Evolutionary conservation across 2,113 vertebrate genomes (phyloP), one percentile per base, ranked within the genome.

Genomic region (Oceanites oceanicus): DNA sequence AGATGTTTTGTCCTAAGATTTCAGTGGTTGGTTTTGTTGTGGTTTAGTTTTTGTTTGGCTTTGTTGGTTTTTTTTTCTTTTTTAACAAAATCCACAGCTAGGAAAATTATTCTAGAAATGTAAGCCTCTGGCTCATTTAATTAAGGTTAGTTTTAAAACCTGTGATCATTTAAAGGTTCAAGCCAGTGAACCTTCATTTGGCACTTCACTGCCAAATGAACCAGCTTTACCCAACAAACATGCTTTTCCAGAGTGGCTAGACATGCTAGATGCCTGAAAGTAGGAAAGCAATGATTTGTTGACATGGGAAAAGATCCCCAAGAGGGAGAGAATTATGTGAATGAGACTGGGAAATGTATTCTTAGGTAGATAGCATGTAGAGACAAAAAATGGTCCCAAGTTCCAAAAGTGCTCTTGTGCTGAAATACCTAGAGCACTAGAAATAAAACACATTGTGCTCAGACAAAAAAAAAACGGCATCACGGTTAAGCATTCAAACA

Each of bases 81-180:
- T 72, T 66, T 44, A 15, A 83, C 76, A 83, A 80, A 10, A 87
- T 36, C 40, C 62, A 77, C 38, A 94, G 73, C 56, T 84, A 94
- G 76, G 89, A 50, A 87, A 93, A 87, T 85, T 56, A 74, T 63
- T 78, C 52, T n/a, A 81, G 76, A 96, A 92, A 89, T 63, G 30
- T n/a, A 85, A 95, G 87, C 79, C 83, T 96, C 79, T 81, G 82
- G 76, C 73, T 91, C 65, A 67, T 87, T 92, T 95, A 81, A 87
- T 91, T 91, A 92, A 89, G 36, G 22, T 40, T 71, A 84, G 44
- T 56, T 92, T 92, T 84, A 86, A 95, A 96, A 67, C 38, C 10
- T 15, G 75, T 53, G 38, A 82, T 81, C 49, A 76, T 78, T 68
- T 78, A 65, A 65, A 78, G 44, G 73, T 78, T 94, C 72, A 85